Conservation (phyloP, 2,888 invertebrate genomes). For the Trypoxylon attenuatum region DNA sequence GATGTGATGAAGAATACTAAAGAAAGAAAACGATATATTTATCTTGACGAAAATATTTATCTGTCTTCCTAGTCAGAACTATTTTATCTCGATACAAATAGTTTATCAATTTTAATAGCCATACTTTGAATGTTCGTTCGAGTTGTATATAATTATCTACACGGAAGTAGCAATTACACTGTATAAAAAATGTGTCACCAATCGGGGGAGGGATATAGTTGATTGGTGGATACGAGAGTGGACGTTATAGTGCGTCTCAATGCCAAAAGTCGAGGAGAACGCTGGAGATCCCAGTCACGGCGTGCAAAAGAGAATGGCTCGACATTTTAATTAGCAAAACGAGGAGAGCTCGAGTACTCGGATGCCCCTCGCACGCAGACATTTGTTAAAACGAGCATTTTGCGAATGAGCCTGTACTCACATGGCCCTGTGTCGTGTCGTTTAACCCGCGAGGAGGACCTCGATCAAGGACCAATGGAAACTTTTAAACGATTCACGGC, state of each 20-base stretch:
- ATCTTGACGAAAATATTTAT: too few species aligned
- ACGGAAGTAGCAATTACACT: too few species aligned
- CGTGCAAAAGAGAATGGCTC: slow-evolving; percentile 18
- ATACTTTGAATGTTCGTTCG: too few species aligned
- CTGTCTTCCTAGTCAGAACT: too few species aligned
- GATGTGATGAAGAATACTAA: too few species aligned
- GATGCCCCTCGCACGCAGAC: slow-evolving; percentile 38
- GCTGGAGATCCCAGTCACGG: slow-evolving; percentile 24
- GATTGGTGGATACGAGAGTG: too few species aligned
- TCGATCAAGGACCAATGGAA: slow-evolving; percentile 64
- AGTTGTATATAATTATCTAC: too few species aligned
- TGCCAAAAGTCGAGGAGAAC: slow-evolving; percentile 24
- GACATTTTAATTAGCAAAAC: slow-evolving; percentile 53
- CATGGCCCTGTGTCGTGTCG: slow-evolving; percentile 56
- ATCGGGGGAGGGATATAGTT: too few species aligned
- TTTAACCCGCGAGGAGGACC: slow-evolving; percentile 51
- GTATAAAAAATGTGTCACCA: too few species aligned
- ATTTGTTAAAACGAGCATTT: slow-evolving; percentile 36
- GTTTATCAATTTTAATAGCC: too few species aligned
- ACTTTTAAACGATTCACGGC: slow-evolving; percentile 50
- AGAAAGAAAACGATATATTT: too few species aligned
- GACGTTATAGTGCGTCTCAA: slow-evolving; percentile 23
- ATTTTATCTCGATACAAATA: too few species aligned
- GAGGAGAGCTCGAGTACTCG: slow-evolving; percentile 19
- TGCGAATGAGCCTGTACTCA: slow-evolving; percentile 32